A percentile compares a stretch with the other conserved stretches of the same genome.
phyloP scores from a whole-genome alignment of 1,140 invertebrate species.

The Microplitis mediator region DNA sequence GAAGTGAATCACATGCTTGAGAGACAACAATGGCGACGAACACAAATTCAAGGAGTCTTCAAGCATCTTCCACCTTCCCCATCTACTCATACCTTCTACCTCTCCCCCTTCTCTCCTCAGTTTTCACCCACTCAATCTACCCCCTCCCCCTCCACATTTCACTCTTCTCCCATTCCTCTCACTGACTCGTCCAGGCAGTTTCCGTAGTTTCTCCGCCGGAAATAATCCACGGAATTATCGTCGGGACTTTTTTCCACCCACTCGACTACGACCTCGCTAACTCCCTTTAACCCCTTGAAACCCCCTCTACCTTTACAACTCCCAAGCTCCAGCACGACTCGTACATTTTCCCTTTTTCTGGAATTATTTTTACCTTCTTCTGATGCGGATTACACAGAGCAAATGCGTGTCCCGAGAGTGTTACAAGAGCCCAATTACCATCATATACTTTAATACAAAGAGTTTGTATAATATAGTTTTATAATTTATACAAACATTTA shows the following conservation, averaged over 20 bases:
- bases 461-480: too few relatives aligned
- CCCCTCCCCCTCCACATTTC: neutral
- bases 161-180: too few relatives aligned
- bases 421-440: too few relatives aligned
- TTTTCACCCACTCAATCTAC: neutral
- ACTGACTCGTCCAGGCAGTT: slow-evolving; percentile 20
- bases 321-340: too few relatives aligned
- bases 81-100: neutral
- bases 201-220: slow-evolving; percentile 28
- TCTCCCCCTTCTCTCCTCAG: neutral
- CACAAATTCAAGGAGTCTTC: neutral
- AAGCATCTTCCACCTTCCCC: neutral
- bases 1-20: slow-evolving; percentile 23
- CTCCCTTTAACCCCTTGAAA: too few relatives aligned
- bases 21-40: slow-evolving; percentile 25
- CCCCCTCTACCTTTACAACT: too few relatives aligned
- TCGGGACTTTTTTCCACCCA: slow-evolving; percentile 22
- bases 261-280: neutral
- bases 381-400: too few relatives aligned
- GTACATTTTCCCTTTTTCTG: too few relatives aligned
- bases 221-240: slow-evolving; percentile 35
- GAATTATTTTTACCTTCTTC: too few relatives aligned
- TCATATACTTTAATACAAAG: too few relatives aligned
- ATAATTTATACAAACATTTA: too few relatives aligned
- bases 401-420: too few relatives aligned